Evolutionary conservation across 2,113 vertebrate genomes (phyloP).

Genomic region (Cyphomyrus plagiostoma): DNA sequence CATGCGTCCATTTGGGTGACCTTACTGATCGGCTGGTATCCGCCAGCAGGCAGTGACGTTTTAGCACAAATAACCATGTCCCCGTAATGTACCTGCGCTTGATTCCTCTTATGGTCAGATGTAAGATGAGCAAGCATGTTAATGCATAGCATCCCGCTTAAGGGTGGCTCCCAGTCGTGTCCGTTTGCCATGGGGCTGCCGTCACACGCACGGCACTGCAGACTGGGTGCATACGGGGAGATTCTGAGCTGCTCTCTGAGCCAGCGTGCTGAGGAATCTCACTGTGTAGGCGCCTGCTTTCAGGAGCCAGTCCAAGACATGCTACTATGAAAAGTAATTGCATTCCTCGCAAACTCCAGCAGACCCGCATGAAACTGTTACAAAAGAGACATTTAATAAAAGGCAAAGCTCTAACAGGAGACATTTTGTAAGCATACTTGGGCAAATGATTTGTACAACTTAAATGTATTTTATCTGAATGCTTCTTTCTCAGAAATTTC

Average conservation of each 20-base stretch:
- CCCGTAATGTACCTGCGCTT: background rate
- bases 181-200: background rate
- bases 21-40: background rate
- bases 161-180: background rate
- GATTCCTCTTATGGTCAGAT: background rate
- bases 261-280: background rate
- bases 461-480: background rate
- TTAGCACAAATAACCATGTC: background rate
- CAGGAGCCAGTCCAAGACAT: background rate
- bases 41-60: background rate
- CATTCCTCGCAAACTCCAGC: background rate
- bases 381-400: background rate
- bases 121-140: background rate
- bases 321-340: background rate
- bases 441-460: background rate
- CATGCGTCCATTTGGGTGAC: background rate
- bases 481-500: constrained; percentile 9
- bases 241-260: background rate
- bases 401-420: background rate
- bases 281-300: constrained; percentile 4
- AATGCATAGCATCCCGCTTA: background rate
- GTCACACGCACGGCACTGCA: background rate
- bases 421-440: background rate
- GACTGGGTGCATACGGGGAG: background rate
- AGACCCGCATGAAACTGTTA: background rate